Evolutionary conservation across 2,888 invertebrate species (phyloP).

Genomic region (Galerucella nymphaeae): DNA sequence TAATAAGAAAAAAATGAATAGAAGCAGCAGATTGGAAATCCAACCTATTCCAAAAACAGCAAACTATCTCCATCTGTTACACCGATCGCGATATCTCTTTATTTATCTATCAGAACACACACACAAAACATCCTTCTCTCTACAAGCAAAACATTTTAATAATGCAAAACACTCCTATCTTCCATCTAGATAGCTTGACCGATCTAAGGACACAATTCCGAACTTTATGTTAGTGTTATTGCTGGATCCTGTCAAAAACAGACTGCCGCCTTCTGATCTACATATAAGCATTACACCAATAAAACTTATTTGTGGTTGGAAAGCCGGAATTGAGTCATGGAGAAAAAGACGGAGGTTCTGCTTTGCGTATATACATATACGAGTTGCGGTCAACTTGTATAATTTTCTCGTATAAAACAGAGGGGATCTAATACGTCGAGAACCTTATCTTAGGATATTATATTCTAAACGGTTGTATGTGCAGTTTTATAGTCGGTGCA

Average conservation of each 20-base stretch:
- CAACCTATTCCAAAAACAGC: slow-evolving; percentile 8
- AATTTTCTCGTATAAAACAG: slow-evolving; percentile 51
- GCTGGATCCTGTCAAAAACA: slow-evolving; percentile 63
- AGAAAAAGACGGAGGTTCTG: slow-evolving; percentile 50
- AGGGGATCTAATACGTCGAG: slow-evolving; percentile 41
- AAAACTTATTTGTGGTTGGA: slow-evolving; percentile 58
- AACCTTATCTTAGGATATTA: slow-evolving; percentile 46
- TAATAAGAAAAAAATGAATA: not conserved
- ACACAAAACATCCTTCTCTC: slow-evolving; percentile 55
- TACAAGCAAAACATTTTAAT: slow-evolving; percentile 54
- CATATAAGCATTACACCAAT: slow-evolving; percentile 52
- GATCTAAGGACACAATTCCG: slow-evolving; percentile 60
- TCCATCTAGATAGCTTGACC: slow-evolving; percentile 63
- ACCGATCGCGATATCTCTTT: slow-evolving; percentile 58
- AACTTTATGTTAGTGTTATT: slow-evolving; percentile 65
- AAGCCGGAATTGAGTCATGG: slow-evolving; percentile 57
- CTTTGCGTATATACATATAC: slow-evolving; percentile 51
- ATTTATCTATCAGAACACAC: slow-evolving; percentile 64
- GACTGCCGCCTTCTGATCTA: slow-evolving; percentile 55
- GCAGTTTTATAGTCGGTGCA: slow-evolving; percentile 39
- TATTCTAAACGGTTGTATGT: slow-evolving; percentile 41
- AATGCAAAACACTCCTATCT: slow-evolving; percentile 57
- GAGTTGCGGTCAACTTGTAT: slow-evolving; percentile 52
- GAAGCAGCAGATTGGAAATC: not conserved
- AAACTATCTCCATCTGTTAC: slow-evolving; percentile 51